Evolutionary conservation across 1,140 invertebrate species (phyloP).

Genomic region (Ladona fulva): DNA sequence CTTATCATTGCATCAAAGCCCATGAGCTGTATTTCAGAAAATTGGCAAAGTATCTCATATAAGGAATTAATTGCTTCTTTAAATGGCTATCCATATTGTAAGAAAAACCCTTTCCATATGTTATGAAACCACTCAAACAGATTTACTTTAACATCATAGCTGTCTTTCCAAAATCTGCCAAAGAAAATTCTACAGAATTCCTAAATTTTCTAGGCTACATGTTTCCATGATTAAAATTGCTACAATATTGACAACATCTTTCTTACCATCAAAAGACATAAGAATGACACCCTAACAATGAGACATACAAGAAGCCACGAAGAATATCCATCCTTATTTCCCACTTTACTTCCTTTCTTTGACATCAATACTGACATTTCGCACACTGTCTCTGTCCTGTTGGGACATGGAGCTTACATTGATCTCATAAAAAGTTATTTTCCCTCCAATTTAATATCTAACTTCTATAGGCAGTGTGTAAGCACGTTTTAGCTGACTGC

Average conservation of each 20-base stretch:
- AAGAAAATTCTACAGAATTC: not conserved
- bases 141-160: not conserved
- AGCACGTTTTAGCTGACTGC: too few relatives aligned
- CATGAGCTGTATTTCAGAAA: not conserved
- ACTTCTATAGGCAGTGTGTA: too few relatives aligned
- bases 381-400: too few relatives aligned
- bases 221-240: not conserved
- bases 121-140: not conserved
- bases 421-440: too few relatives aligned
- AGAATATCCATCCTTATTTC: not conserved
- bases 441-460: too few relatives aligned
- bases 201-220: not conserved
- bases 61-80: too few relatives aligned
- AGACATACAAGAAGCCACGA: not conserved
- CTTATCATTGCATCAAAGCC: not conserved
- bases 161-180: not conserved
- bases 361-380: not conserved
- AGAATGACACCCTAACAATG: not conserved
- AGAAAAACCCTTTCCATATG: not conserved
- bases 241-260: slow-evolving; percentile 3
- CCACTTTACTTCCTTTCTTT: not conserved
- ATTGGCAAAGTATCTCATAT: too few relatives aligned
- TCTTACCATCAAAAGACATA: not conserved
- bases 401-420: too few relatives aligned
- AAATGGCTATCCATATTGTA: too few relatives aligned